Evolutionary conservation across 1,140 invertebrate species (phyloP).

Genomic region (Zaprionus kolodkinae): DNA sequence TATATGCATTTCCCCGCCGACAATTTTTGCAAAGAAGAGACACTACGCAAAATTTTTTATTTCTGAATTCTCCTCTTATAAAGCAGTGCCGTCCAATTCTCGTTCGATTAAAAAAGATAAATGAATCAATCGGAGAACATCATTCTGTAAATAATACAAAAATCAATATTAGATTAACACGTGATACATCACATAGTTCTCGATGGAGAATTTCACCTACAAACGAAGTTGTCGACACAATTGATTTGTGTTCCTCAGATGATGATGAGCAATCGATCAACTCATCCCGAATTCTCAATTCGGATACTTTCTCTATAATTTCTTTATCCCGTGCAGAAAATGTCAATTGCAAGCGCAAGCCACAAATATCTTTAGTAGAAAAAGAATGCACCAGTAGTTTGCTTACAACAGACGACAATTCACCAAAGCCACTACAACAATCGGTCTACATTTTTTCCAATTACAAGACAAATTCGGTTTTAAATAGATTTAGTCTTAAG

Average conservation of each 20-base stretch:
- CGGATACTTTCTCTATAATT: constrained; percentile 48
- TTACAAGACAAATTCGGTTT: constrained; percentile 69
- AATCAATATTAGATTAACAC: constrained; percentile 6
- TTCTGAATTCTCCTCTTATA: constrained; percentile 75
- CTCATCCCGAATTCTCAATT: constrained; percentile 33
- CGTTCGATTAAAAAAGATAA: constrained; percentile 84
- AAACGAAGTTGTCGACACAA: constrained; percentile 81
- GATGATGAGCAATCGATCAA: constrained; percentile 81
- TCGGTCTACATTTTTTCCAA: constrained; percentile 82
- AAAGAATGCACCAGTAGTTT: constrained; percentile 27
- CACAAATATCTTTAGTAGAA: constrained; percentile 16
- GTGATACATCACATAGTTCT: constrained; percentile 68
- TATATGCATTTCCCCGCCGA: constrained; percentile 85
- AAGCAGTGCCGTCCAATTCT: constrained; percentile 84
- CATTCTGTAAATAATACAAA: constrained; percentile 45
- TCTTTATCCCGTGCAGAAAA: constrained; percentile 25
- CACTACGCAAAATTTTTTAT: constrained; percentile 71
- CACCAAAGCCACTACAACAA: constrained; percentile 71
- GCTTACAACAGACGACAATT: constrained; percentile 41
- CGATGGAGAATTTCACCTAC: constrained; percentile 81
- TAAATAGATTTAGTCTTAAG: too few relatives aligned
- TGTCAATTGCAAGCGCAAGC: constrained; percentile 19
- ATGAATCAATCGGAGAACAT: constrained; percentile 77
- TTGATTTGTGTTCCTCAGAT: constrained; percentile 86
- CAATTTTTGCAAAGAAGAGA: constrained; percentile 72